Percentiles rank a stretch among this genome's conserved stretches.
Conservation (phyloP, 2,113 vertebrate species). For the Hippopotamus amphibius region DNA sequence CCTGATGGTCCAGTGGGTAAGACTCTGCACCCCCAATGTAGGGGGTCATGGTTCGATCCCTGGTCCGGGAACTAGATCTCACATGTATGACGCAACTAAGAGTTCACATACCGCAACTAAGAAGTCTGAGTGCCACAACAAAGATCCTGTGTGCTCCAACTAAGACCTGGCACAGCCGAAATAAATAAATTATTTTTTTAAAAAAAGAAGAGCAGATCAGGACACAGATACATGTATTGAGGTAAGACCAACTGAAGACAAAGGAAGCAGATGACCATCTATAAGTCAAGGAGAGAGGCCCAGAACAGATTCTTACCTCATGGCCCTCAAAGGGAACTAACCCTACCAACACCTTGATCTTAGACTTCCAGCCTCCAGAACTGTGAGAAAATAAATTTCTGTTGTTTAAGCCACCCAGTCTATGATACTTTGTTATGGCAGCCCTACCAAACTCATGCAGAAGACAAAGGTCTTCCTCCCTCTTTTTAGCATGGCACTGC, state of each 20-base stretch:
- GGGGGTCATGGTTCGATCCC: no score
- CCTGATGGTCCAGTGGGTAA: no score
- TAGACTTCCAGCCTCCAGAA: not conserved
- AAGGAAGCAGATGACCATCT: not conserved
- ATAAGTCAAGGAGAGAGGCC: not conserved
- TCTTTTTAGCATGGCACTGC: not conserved
- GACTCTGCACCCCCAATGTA: no score
- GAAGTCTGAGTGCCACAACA: no score
- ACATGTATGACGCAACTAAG: no score
- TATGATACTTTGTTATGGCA: not conserved
- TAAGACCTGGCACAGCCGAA: no score
- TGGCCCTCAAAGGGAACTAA: not conserved
- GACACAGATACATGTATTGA: not conserved
- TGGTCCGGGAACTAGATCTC: no score
- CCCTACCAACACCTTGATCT: not conserved
- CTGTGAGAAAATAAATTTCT: constrained; percentile 32
- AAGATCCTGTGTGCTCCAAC: no score
- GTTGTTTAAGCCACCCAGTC: not conserved
- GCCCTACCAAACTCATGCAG: not conserved
- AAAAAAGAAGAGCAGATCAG: not conserved
- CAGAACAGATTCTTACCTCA: not conserved
- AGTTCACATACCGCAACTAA: no score
- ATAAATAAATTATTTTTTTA: no score
- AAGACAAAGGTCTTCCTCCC: not conserved
- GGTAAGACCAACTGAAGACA: not conserved